Conservation (phyloP, 1,140 invertebrate genomes). For the Diprion similis region DNA sequence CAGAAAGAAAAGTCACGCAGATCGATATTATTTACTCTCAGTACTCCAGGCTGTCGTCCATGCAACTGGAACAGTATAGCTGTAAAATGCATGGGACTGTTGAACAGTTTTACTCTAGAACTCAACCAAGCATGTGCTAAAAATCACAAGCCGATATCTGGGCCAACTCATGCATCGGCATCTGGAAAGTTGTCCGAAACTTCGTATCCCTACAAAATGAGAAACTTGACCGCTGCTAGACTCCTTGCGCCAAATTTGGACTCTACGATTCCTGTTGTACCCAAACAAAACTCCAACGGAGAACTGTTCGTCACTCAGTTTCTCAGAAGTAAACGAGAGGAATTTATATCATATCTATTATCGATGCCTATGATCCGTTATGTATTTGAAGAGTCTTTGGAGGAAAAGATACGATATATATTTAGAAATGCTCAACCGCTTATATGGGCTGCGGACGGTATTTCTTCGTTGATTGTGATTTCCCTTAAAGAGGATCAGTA, state of each 20-base stretch:
- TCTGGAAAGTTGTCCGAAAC: constrained; percentile 29
- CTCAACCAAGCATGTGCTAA: constrained; percentile 59
- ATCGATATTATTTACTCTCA: constrained; percentile 71
- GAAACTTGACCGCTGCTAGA: constrained; percentile 27
- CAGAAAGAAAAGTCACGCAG: constrained; percentile 66
- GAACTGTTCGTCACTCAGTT: constrained; percentile 41
- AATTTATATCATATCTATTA: constrained; percentile 45
- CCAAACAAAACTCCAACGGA: constrained; percentile 28
- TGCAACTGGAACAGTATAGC: constrained; percentile 79
- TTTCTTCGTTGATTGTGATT: constrained; percentile 70
- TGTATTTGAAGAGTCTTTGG: constrained; percentile 74
- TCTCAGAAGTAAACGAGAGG: constrained; percentile 43
- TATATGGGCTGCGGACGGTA: constrained; percentile 73
- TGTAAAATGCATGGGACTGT: constrained; percentile 64
- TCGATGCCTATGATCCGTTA: constrained; percentile 70
- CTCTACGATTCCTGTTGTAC: neutral
- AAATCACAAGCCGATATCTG: constrained; percentile 27
- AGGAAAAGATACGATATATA: constrained; percentile 69
- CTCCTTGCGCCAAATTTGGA: neutral
- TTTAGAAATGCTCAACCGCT: constrained; percentile 72
- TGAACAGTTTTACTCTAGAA: constrained; percentile 69
- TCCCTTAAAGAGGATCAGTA: constrained; percentile 79
- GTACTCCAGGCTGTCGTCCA: constrained; percentile 79
- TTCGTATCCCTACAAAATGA: constrained; percentile 50
- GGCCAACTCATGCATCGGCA: neutral